phyloP scores from a whole-genome alignment of 2,113 vertebrate genomes.

The Dasyprocta punctata region DNA sequence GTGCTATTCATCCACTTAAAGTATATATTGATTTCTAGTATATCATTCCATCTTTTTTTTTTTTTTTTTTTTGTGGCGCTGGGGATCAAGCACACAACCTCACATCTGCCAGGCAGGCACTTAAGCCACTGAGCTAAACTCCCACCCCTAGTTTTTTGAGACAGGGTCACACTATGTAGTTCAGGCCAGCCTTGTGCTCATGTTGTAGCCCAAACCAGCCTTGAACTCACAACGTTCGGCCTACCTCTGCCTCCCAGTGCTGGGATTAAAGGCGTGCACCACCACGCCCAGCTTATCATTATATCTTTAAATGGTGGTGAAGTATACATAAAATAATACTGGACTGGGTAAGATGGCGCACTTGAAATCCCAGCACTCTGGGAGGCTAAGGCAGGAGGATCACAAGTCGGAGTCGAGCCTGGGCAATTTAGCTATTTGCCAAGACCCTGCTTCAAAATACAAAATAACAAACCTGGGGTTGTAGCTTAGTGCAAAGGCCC shows the following conservation, averaged over 20 bases:
- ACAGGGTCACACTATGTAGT: too few relatives aligned
- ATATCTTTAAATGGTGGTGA: neutral
- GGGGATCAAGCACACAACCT: too few relatives aligned
- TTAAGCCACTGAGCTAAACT: too few relatives aligned
- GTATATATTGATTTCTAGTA: neutral
- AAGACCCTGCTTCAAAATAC: neutral
- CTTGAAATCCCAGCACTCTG: neutral
- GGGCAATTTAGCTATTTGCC: neutral
- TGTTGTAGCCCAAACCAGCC: too few relatives aligned
- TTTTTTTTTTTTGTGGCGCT: too few relatives aligned
- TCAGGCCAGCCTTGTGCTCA: too few relatives aligned
- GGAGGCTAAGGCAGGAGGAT: neutral
- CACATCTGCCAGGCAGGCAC: too few relatives aligned
- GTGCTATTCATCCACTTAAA: neutral
- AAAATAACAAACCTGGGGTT: neutral
- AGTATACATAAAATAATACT: neutral
- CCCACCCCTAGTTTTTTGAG: too few relatives aligned
- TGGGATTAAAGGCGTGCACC: too few relatives aligned
- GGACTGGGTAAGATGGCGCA: neutral
- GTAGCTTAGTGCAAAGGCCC: neutral
- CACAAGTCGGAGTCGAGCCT: neutral
- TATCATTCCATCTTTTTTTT: neutral
- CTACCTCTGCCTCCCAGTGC: too few relatives aligned
- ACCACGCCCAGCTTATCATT: too few relatives aligned
- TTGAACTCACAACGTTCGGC: too few relatives aligned